Conservation (phyloP, 2,113 vertebrate genomes). For the Colius striatus region DNA sequence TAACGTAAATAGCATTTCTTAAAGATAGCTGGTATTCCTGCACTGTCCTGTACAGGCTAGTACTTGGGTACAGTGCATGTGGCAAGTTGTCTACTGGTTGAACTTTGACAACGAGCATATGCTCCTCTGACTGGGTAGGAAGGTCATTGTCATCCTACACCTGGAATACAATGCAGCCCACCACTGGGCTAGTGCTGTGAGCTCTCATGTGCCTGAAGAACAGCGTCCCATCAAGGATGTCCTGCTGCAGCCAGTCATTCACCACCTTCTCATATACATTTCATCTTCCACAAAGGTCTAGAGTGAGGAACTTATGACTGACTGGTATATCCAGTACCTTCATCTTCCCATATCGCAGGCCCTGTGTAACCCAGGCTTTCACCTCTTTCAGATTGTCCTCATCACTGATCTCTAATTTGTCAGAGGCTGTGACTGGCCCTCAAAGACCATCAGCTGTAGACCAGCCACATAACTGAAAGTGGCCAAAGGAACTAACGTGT, state of each 20-base stretch:
- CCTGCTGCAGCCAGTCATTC: constrained; percentile 82
- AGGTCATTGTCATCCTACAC: constrained; percentile 85
- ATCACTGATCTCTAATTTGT: constrained; percentile 81
- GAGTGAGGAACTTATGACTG: constrained; percentile 74
- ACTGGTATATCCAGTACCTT: constrained; percentile 52
- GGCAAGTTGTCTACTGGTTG: constrained; percentile 59
- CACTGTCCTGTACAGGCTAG: constrained; percentile 71
- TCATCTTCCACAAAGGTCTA: constrained; percentile 71
- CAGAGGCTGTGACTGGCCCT: constrained; percentile 82
- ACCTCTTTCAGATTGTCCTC: constrained; percentile 81
- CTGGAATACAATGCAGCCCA: constrained; percentile 74
- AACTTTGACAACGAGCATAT: constrained; percentile 58
- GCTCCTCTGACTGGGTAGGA: constrained; percentile 78
- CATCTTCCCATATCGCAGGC: constrained; percentile 78
- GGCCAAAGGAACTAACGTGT: constrained; percentile 79
- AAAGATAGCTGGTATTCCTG: constrained; percentile 64
- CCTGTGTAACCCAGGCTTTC: constrained; percentile 74
- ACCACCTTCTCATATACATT: constrained; percentile 83
- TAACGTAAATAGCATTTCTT: constrained; percentile 64
- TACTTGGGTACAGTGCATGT: constrained; percentile 61
- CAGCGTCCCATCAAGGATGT: constrained; percentile 83
- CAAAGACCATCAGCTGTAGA: constrained; percentile 78
- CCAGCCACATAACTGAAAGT: constrained; percentile 69
- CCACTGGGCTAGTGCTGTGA: constrained; percentile 72
- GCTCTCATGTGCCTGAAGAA: constrained; percentile 80